A percentile compares a stretch with the other conserved stretches of the same genome.
These are phyloP conservation scores for Sebastolobus altivelis DNA, from an alignment of 2,797 vertebrate genomes.

Conservation along the genomic window DNA sequence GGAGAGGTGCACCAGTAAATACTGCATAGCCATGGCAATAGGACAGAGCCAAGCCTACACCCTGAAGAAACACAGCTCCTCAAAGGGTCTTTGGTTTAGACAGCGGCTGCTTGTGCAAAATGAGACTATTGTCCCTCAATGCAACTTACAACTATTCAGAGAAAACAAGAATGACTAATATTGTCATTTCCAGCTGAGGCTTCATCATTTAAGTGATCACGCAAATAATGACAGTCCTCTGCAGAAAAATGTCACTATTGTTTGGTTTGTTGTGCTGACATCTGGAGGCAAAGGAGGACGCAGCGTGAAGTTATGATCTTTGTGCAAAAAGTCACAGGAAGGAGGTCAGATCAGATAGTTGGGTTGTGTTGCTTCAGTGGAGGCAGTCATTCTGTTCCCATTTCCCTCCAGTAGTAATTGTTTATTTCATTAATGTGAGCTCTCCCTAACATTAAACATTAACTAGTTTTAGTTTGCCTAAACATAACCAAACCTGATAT, in stretches of 20 bases:
- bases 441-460: background rate
- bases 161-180: background rate
- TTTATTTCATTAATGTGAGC: background rate
- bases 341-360: too few relatives aligned
- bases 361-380: too few relatives aligned
- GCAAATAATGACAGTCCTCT: background rate
- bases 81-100: background rate
- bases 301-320: background rate
- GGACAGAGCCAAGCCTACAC: conserved; percentile 1
- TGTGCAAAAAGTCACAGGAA: background rate
- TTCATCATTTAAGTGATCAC: background rate
- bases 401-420: background rate
- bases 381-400: too few relatives aligned
- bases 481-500: background rate
- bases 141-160: background rate
- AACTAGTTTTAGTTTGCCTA: background rate
- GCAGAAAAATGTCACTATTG: background rate
- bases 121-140: background rate
- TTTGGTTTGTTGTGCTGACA: background rate
- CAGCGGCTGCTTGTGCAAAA: background rate
- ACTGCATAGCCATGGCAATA: conserved; percentile 32
- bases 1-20: conserved; percentile 8
- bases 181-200: background rate
- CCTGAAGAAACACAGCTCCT: background rate
- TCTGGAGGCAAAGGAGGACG: background rate